Base-by-base conservation (phyloP, 2,888 invertebrate genomes). In the Hemicrepidius hirtus region DNA sequence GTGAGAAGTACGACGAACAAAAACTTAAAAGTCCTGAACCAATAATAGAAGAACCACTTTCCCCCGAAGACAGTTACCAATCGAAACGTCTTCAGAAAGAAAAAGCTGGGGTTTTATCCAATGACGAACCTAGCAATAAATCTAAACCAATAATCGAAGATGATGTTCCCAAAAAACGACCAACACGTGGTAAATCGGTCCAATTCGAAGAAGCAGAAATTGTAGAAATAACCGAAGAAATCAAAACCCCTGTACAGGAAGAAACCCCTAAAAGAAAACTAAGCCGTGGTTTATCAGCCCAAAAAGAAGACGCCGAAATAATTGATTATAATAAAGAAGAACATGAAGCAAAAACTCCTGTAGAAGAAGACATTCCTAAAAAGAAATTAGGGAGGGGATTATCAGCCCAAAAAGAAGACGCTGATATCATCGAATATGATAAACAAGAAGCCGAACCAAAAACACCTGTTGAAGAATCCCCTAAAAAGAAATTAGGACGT, bases 61-160 rank as follows among this genome's bases (percentile, higher is more conserved):
- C 70, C 0, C 74, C 74, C 2, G 64, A 66, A 13, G 37, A 59
- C 1, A 20, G 18, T n/a, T 46, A 40, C n/a, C 41, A 18, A 40
- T 24, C 35, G 7, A 18, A n/a, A 40, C 21, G 7, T 20, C 35
- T 71, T 32, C 66, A 76, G 59, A 79, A 79, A 71, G 74, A 79
- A 68, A 75, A 77, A 67, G 60, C 71, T n/a, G 79, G 76, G 59
- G 20, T 76, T 21, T 50, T 63, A 13, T 32, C 53, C 13, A 57
- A 24, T 0, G 49, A 64, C 28, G 46, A 71, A 41, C 9, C 13
- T 41, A 73, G 12, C 16, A 7, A 46, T 20, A 76, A 78, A 21
- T 77, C 80, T 1, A 82, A 83, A 78, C 81, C 82, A 0, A 76
- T 82, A 40, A 71, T 83, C 35, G 83, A 83, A 69, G 80, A 83